Evolutionary conservation across 2,113 vertebrate species (phyloP), one percentile per base, ranked within the genome.

Genomic region (Actinemys pallida): DNA sequence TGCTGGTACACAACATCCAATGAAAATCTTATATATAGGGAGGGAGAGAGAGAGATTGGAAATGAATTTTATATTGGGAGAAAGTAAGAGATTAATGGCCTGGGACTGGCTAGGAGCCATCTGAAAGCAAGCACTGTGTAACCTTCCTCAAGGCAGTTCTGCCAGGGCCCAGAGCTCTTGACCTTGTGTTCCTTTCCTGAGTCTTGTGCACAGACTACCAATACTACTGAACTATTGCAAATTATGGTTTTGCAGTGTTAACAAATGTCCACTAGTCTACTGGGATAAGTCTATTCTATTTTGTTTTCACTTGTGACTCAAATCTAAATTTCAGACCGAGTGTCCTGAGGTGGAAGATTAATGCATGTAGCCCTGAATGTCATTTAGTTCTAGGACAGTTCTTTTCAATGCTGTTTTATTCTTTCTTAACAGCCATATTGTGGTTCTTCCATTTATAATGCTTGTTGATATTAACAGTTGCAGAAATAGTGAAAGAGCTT

Each of bases 401-500:
- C 25, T 45, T n/a, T 54, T 85, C 45, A n/a, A 10, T 87, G 93
- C 62, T 81, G 52, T 91, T 93, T 84, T 83, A 19, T 84, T 56
- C n/a, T 88, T 87, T 84, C 69, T 56, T 62, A 72, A 4, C 20
- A 50, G 11, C 16, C 49, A 8, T 80, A 35, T 52, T 92, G 42
- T 1, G 7, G 31, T 79, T 85, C 29, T 79, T 10, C 91, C 50
- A 27, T 31, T 56, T 27, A 69, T 50, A 8, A 88, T 76, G 56
- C 42, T 84, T 92, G 8, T 96, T 17, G 98, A 84, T 97, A 89
- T 97, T 93, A 96, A 98, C 98, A 99, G 99, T 97, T 97, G 98
- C 98, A 90, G 99, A 99, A 92, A 98, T 99, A 81, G 99, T 99
- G 56, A 98, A 98, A 98, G 99, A 99, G 94, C 95, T 99, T 94